Base-by-base conservation (phyloP, 2,888 invertebrate species). In the Saturnia japonica region DNA sequence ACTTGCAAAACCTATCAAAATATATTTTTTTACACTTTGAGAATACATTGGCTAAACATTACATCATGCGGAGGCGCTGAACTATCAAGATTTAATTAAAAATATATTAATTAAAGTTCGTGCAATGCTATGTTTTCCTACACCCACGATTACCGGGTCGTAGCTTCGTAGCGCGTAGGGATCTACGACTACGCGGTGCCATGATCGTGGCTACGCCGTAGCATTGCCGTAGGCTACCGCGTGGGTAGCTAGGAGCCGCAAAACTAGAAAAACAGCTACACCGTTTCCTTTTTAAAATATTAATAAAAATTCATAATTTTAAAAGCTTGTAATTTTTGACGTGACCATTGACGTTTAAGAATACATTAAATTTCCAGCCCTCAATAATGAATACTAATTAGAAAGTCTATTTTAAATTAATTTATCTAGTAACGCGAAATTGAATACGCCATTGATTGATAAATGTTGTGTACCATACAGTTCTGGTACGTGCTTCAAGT, bases 191-290 rank as follows among this genome's bases (percentile, higher is more conserved):
- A 69, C 73, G 74, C 74, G 74, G 40, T 72, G 76, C 81, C 81
- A 80, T 80, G 77, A 73, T 51, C 73, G 40, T 70, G 68, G 77
- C 81, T 81, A 79, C 83, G 76, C 57, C 74, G 75, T 77, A 78
- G 78, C 77, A 72, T 51, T 28, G 43, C 57, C 75, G 78, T 77
- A 77, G 80, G 70, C 34, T 25, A 34, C n/a, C 34, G 68, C 64
- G 64, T 64, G 40, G 64, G 64, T 64, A 40, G 64, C 16, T 64
- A 14, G 2, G 6, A 40, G n/a, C 40, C 40, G 40, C 28, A 28
- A 14, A 25, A 4, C 57, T 28, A 14, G 28, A 60, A 60, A 11
- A 28, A 60, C 57, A 60, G 57, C 57, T 60, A 7, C 3, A 14
- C 8, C 22, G 14, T 60, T 14, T 60, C 2, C 4, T 25, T 28